These are phyloP conservation scores for Aphaenogaster rudis DNA, from an alignment of 1,140 invertebrate species.

Conservation along the genomic window DNA sequence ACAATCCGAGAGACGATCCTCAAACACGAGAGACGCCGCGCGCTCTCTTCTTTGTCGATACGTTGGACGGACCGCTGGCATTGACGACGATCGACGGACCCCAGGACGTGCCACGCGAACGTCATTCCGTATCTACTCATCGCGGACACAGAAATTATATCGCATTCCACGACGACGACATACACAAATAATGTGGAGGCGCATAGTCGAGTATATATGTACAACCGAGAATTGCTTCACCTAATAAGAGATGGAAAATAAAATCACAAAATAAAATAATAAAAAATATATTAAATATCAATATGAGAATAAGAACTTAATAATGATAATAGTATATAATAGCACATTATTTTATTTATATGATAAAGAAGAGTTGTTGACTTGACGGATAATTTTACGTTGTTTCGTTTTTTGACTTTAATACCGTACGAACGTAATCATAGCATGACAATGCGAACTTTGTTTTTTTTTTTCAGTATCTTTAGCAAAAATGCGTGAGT, in stretches of 20 bases:
- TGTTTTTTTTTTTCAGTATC: not conserved
- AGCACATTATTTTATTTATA: not conserved
- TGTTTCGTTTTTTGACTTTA: not conserved
- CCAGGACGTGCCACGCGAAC: slow-evolving; percentile 40
- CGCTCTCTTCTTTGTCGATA: slow-evolving; percentile 79
- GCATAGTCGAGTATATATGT: not conserved
- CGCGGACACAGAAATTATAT: slow-evolving; percentile 54
- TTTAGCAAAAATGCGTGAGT: slow-evolving; percentile 27
- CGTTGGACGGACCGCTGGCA: slow-evolving; percentile 45
- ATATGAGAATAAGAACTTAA: not conserved
- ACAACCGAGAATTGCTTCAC: not conserved
- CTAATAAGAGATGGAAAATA: not conserved
- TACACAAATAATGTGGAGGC: slow-evolving; percentile 25
- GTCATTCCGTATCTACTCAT: slow-evolving; percentile 58
- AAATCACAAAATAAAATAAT: not conserved
- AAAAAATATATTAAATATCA: not conserved
- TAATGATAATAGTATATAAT: not conserved
- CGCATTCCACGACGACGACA: slow-evolving; percentile 57
- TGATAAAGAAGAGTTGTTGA: not conserved
- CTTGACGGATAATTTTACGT: not conserved
- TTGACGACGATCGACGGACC: slow-evolving; percentile 69
- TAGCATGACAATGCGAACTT: not conserved
- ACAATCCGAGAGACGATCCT: slow-evolving; percentile 77
- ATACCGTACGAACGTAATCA: not conserved
- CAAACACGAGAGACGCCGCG: slow-evolving; percentile 49